phyloP scores from a whole-genome alignment of 2,888 invertebrate species.

The Ferdinandea cuprea region DNA sequence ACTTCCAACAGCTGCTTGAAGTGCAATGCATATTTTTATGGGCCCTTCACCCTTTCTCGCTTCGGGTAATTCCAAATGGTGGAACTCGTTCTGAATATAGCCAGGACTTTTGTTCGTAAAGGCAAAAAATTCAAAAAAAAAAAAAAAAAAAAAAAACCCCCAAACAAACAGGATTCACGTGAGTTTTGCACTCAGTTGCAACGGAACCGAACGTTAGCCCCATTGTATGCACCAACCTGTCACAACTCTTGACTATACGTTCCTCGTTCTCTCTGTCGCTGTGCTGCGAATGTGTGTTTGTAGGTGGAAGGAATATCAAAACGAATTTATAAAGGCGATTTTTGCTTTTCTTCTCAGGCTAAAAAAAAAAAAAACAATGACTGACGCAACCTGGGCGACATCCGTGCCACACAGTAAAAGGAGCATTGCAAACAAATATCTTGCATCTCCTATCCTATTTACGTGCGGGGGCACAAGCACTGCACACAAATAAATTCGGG shows the following conservation, averaged over 20 bases:
- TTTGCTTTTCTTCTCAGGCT: slow-evolving; percentile 38
- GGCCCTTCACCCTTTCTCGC: slow-evolving; percentile 47
- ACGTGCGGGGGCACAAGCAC: slow-evolving; percentile 37
- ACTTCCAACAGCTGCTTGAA: slow-evolving; percentile 66
- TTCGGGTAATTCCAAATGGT: slow-evolving; percentile 30
- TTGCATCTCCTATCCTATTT: slow-evolving; percentile 56
- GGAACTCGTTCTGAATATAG: slow-evolving; percentile 31
- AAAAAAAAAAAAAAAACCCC: slow-evolving; percentile 11
- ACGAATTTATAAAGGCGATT: slow-evolving; percentile 63
- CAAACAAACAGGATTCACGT: slow-evolving; percentile 29
- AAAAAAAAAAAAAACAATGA: slow-evolving; percentile 42
- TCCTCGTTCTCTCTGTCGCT: neutral
- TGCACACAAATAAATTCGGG: slow-evolving; percentile 58
- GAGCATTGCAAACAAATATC: slow-evolving; percentile 1
- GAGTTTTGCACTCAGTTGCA: slow-evolving; percentile 38
- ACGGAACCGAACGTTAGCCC: slow-evolving; percentile 44
- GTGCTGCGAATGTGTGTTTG: neutral
- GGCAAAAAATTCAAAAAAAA: slow-evolving; percentile 16
- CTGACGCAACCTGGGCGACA: slow-evolving; percentile 64
- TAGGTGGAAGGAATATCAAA: slow-evolving; percentile 31
- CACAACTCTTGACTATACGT: slow-evolving; percentile 41
- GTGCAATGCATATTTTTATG: slow-evolving; percentile 62
- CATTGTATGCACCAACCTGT: slow-evolving; percentile 70
- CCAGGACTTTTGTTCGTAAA: neutral
- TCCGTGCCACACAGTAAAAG: slow-evolving; percentile 17